Percentiles rank a stretch among this genome's conserved stretches.
These are phyloP conservation scores for Bothrops jararaca DNA, from an alignment of 2,113 vertebrate species.

Conservation along the genomic window DNA sequence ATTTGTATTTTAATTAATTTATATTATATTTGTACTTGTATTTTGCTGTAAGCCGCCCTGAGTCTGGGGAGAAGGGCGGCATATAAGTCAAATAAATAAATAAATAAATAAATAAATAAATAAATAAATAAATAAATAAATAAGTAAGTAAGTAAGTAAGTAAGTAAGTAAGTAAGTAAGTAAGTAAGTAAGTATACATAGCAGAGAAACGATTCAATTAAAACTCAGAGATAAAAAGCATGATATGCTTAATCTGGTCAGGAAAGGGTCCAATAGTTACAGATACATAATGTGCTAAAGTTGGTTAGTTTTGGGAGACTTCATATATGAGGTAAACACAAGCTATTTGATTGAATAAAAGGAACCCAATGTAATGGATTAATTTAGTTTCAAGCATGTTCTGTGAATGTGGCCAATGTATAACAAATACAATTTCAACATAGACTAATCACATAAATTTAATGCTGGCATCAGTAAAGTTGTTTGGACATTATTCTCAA, in stretches of 20 bases:
- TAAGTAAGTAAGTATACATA: background rate
- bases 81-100: too few species aligned
- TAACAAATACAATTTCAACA: background rate
- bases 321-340: background rate
- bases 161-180: too few species aligned
- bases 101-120: too few species aligned
- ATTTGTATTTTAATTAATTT: too few species aligned
- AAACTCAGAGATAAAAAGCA: background rate
- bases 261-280: background rate
- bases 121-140: too few species aligned
- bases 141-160: too few species aligned
- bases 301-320: background rate
- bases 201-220: background rate
- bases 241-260: background rate
- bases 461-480: background rate
- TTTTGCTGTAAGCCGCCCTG: too few species aligned
- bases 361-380: background rate
- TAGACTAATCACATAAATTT: background rate
- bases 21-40: too few species aligned
- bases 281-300: background rate
- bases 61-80: too few species aligned
- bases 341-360: background rate
- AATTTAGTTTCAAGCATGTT: background rate
- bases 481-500: background rate
- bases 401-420: background rate